phyloP scores from a whole-genome alignment of 2,888 invertebrate species.

The Hirtodrosophila histrioides region DNA sequence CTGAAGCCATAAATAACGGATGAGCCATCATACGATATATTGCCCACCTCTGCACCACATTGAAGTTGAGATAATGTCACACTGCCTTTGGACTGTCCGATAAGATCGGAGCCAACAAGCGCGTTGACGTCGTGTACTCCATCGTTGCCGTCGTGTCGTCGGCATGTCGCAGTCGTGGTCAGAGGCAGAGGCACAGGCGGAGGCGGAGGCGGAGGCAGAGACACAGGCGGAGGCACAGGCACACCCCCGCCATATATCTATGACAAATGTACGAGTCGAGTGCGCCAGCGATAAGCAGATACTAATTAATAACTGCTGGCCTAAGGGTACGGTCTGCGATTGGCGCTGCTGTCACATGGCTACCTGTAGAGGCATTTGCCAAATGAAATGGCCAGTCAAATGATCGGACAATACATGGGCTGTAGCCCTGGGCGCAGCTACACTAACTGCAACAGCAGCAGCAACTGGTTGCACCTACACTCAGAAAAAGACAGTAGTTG shows the following conservation, averaged over 20 bases:
- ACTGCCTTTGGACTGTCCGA: slow-evolving; percentile 43
- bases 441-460: slow-evolving; percentile 3
- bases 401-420: slow-evolving; percentile 14
- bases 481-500: neutral
- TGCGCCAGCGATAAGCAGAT: slow-evolving; percentile 71
- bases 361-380: slow-evolving; percentile 43
- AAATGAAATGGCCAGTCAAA: slow-evolving; percentile 53
- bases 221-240: slow-evolving; percentile 1
- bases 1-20: slow-evolving; percentile 64
- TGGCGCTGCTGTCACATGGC: slow-evolving; percentile 64
- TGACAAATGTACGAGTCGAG: slow-evolving; percentile 66
- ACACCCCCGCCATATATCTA: slow-evolving; percentile 65
- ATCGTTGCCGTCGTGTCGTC: neutral
- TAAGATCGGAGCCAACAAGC: slow-evolving; percentile 53
- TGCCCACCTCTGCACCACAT: slow-evolving; percentile 35
- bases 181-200: neutral
- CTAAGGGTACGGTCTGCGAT: slow-evolving; percentile 25
- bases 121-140: slow-evolving; percentile 39
- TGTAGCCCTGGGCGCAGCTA: slow-evolving; percentile 12
- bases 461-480: slow-evolving; percentile 47
- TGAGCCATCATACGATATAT: slow-evolving; percentile 58
- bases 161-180: neutral
- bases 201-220: too few relatives aligned
- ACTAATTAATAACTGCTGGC: slow-evolving; percentile 70
- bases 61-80: slow-evolving; percentile 68